Base-by-base conservation (phyloP, 2,797 vertebrate species). In the Molossus molossus region DNA sequence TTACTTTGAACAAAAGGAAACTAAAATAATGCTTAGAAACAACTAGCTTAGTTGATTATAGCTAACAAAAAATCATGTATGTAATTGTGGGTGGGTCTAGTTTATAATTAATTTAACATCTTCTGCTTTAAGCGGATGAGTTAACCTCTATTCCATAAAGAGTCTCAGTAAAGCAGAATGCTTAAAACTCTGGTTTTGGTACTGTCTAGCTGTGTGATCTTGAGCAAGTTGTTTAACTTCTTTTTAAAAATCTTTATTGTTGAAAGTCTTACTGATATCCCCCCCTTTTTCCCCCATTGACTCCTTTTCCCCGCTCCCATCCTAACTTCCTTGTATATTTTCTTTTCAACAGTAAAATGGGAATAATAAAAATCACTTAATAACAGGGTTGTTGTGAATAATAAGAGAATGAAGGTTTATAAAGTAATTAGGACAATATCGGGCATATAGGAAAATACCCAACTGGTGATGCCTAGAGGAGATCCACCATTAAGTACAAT, bases 1-100 rank as follows among this genome's bases (percentile, higher is more conserved):
- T 86, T 75, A 75, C 33, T 73, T 62, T 90, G 50, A 93, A 90
- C 40, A 81, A 75, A 90, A 5, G 1, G 5, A 60, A 90, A 81
- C 73, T 81, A 90, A 93, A 90, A 77, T 37, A 77, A 73, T 90
- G 40, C 53, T 69, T 67, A 93, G 73, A 90, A 95, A 82, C 45
- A 9, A 76, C 18, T 82, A 55, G 45, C 23, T 70, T 64, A 87
- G 21, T 18, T 70, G 37, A 94, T 70, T 82, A 75, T 29, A 62
- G 13, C 45, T 93, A 76, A 90, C 29, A 91, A 94, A 91, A 79
- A 50, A 14, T n/a, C 13, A 65, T 40, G 29, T 25, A 57, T 83
- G 8, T 55, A 55, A 60, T 40, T 65, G 83, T 65, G 20, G 29
- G 37, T 57, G 4, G 57, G 18, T 40, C 55, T 70, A 48, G 57